These are phyloP conservation scores for Platalea minor DNA, from an alignment of 2,797 vertebrate genomes.

Conservation along the genomic window DNA sequence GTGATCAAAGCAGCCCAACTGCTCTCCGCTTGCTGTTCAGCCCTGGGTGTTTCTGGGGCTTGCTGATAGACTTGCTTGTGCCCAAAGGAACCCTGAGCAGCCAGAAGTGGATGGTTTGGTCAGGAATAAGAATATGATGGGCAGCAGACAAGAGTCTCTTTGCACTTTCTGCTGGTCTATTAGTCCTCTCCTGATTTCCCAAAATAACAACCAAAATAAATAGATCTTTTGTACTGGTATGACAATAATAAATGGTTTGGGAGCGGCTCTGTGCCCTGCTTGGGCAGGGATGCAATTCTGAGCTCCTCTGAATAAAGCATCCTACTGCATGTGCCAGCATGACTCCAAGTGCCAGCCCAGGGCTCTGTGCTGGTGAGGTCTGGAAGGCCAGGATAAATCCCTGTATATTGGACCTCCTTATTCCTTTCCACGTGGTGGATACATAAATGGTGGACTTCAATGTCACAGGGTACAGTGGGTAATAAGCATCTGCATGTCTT, in stretches of 20 bases:
- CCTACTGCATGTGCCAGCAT: rapidly evolving
- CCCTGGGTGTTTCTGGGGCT: not conserved
- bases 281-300: not conserved
- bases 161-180: not conserved
- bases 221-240: not conserved
- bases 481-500: not conserved
- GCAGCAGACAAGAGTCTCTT: not conserved
- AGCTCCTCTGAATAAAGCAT: not conserved
- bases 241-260: not conserved
- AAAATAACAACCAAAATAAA: not conserved
- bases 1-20: not conserved
- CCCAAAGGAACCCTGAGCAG: not conserved
- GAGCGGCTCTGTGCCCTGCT: not conserved
- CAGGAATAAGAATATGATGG: not conserved
- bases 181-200: not conserved
- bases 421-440: rapidly evolving
- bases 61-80: rapidly evolving
- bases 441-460: rapidly evolving
- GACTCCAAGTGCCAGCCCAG: not conserved
- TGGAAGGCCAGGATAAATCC: not conserved
- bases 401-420: not conserved
- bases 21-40: not conserved
- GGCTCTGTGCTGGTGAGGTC: not conserved
- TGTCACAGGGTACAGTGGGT: not conserved
- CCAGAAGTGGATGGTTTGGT: not conserved